Evolutionary conservation across 2,113 vertebrate genomes (phyloP), one percentile per base, ranked within the genome.

Genomic region (Clarias batrachus): DNA sequence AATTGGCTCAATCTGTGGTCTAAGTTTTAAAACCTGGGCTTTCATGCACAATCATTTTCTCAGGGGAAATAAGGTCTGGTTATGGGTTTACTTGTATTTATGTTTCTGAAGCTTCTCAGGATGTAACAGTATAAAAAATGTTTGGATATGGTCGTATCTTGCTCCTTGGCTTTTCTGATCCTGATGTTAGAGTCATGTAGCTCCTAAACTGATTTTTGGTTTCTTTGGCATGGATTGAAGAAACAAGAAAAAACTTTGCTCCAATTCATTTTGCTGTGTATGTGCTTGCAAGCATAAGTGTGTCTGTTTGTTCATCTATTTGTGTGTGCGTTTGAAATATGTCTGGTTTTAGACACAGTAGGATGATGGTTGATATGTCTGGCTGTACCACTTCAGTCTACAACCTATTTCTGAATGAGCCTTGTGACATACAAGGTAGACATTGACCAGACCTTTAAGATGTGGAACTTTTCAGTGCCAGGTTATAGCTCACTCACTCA

Each of bases 1-100:
- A 85, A 89, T 89, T 86, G 85, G 86, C 77, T 54, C 65, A 68
- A 81, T 79, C 81, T 56, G 59, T 84, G 62, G 57, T 71, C 66
- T n/a, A 41, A 54, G 25, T 82, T 84, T 73, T 85, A 52, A 76
- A 30, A 52, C 66, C 21, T 74, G 7, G 82, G 21, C 30, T 70
- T 82, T 85, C 25, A 1, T n/a, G 23, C 17, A n/a, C 30, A 60
- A 41, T 79, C 37, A 68, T 80, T 84, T 71, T 63, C 85, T 86
- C 21, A 83, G 21, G 59, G 63, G 66, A 25, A 84, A 68, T 54
- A 81, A 65, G 74, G n/a, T 37, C 83, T 21, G 23, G 37, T 74
- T 19, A 59, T 27, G 23, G 33, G 17, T 25, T 41, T 41, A 16
- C 13, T 27, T 30, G 13, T 17, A 56, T 56, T 17, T 57, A 16